Base-by-base conservation (phyloP, 1,140 invertebrate species). In the Atta texana region DNA sequence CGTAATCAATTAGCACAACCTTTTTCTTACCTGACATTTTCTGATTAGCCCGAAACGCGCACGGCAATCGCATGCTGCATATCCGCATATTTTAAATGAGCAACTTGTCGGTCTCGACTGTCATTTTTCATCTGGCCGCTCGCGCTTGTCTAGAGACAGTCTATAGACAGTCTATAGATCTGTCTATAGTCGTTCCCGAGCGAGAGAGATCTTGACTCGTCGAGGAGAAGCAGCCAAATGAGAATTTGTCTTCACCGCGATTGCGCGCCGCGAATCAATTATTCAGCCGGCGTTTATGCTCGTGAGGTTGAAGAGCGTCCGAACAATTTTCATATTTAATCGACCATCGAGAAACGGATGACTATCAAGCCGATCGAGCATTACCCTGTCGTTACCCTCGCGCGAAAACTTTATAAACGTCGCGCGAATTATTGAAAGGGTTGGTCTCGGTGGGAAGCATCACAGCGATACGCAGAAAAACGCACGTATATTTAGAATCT, bases 101-200 rank as follows among this genome's bases (percentile, higher is more conserved):
- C 21, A 24, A 16, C 55, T 66, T 39, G 49, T 8, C 14, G 8
- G 16, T 75, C 49, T 8, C 14, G 21, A 78, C 68, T 44, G 12
- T 6, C 80, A 55, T 74, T 84, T 18, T 5, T 31, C 21, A 59
- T 53, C 59, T n/a, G 24, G 18, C 39, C 66, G 18, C n/a, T 12
- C 21, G 21, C 1, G 8, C 8, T 6, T 2, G 31, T 31, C 49
- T 18, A 77, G 59, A 78, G 64, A 71, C 64, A 16, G 75, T 76
- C 80, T 80, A 89, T 81, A 85, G 88, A 85, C 68, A n/a, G 77
- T 82, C 88, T 84, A 87, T 89, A 89, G 55, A 87, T 66, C 78
- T 76, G 86, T 87, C 75, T 85, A 84, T 89, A 55, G 53, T 18
- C 53, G 10, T 63, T 44, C 59, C 18, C 80, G 74, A 64, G 53